phyloP scores from a whole-genome alignment of 1,140 invertebrate species.

The Ceratina australensis region DNA sequence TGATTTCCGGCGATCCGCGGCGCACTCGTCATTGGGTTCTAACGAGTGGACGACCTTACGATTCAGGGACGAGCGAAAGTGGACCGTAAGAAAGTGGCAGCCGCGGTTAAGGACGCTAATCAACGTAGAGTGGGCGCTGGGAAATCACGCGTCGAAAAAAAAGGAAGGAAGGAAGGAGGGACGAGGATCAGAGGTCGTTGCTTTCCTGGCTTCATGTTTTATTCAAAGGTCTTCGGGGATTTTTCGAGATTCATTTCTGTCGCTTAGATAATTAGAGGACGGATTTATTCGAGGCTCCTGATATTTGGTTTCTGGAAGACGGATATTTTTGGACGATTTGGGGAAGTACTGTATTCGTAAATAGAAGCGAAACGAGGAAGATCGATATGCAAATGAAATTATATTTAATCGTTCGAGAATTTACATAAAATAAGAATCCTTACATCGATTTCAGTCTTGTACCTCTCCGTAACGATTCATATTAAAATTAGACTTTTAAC shows the following conservation, averaged over 20 bases:
- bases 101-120: conserved; percentile 10
- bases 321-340: not conserved
- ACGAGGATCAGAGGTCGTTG: not conserved
- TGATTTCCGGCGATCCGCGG: conserved; percentile 10
- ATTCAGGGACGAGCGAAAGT: conserved; percentile 63
- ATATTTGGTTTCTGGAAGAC: not conserved
- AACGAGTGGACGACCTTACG: conserved; percentile 63
- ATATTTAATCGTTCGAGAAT: too few relatives aligned
- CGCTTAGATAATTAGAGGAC: not conserved
- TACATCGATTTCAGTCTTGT: conserved; percentile 18
- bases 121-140: not conserved
- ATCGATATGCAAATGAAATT: too few relatives aligned
- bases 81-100: conserved; percentile 4
- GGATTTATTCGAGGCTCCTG: not conserved
- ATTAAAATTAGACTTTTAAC: not conserved
- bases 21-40: conserved; percentile 30
- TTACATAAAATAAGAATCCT: not conserved
- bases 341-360: not conserved
- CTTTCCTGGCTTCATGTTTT: conserved; percentile 7
- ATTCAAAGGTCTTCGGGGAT: conserved; percentile 17
- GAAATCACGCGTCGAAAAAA: not conserved
- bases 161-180: not conserved
- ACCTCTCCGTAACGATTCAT: not conserved
- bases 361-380: not conserved
- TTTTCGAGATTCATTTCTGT: not conserved